phyloP scores from a whole-genome alignment of 2,888 invertebrate species.

The Deilephila elpenor region DNA sequence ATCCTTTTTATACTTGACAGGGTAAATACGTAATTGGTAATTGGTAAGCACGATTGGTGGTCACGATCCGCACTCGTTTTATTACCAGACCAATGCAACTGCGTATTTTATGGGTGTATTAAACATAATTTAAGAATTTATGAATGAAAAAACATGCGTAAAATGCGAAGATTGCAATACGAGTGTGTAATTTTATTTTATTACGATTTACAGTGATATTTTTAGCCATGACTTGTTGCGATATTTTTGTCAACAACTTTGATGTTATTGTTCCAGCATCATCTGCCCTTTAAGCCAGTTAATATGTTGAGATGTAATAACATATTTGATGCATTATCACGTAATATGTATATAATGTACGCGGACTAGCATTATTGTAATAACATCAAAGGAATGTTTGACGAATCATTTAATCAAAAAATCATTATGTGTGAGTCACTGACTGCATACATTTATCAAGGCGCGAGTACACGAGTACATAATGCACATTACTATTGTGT shows the following conservation, averaged over 20 bases:
- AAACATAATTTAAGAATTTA: slow-evolving; percentile 2
- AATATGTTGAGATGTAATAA: slow-evolving; percentile 7
- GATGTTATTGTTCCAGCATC: neutral
- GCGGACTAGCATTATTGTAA: slow-evolving; percentile 3
- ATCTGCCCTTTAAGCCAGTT: neutral
- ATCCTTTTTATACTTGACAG: slow-evolving; percentile 44
- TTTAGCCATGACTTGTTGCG: neutral
- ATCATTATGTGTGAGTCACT: slow-evolving; percentile 13
- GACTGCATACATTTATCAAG: slow-evolving; percentile 32
- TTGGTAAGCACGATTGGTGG: slow-evolving; percentile 42
- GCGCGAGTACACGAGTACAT: slow-evolving; percentile 40
- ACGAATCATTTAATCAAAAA: slow-evolving; percentile 26
- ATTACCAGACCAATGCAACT: slow-evolving; percentile 46
- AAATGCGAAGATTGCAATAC: neutral
- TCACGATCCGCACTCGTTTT: slow-evolving; percentile 50
- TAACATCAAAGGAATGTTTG: slow-evolving; percentile 21
- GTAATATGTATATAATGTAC: neutral
- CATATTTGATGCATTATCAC: neutral
- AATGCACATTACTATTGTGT: slow-evolving; percentile 49
- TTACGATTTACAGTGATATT: neutral
- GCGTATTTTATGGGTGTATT: slow-evolving; percentile 32
- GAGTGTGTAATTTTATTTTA: neutral
- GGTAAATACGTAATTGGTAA: slow-evolving; percentile 57
- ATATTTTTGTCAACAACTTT: neutral
- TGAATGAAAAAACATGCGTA: neutral